phyloP scores from a whole-genome alignment of 2,888 invertebrate species.

The Chloroclysta siterata region DNA sequence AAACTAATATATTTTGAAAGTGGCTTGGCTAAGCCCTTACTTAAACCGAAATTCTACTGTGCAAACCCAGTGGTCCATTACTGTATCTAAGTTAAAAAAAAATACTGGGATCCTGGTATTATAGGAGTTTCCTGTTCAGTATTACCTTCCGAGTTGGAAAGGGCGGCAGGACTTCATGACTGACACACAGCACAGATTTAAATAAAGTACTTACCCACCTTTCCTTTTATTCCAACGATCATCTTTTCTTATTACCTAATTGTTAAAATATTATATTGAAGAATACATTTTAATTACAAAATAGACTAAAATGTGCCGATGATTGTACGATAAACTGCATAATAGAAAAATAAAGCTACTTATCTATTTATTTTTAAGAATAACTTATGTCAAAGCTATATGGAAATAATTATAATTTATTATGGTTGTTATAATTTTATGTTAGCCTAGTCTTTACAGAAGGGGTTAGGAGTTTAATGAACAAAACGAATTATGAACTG shows the following conservation, averaged over 20 bases:
- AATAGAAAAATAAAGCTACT: conserved; percentile 30
- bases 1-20: no score
- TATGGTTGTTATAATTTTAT: conserved; percentile 51
- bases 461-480: conserved; percentile 43
- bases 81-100: no score
- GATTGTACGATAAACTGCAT: conserved; percentile 28
- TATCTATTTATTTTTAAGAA: conserved; percentile 41
- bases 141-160: no score
- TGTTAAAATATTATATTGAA: not conserved
- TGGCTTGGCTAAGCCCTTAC: no score
- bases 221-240: no score
- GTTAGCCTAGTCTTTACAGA: conserved; percentile 59
- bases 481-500: conserved; percentile 46
- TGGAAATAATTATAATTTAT: conserved; percentile 46
- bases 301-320: not conserved
- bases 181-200: not conserved
- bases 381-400: conserved; percentile 40
- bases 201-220: not conserved
- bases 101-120: no score
- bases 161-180: no score
- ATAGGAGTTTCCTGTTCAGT: no score
- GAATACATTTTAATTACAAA: not conserved
- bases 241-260: no score
- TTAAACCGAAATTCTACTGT: no score
- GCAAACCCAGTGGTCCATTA: no score